Base-by-base conservation (phyloP, 2,888 invertebrate genomes). In the Melanchra persicariae region DNA sequence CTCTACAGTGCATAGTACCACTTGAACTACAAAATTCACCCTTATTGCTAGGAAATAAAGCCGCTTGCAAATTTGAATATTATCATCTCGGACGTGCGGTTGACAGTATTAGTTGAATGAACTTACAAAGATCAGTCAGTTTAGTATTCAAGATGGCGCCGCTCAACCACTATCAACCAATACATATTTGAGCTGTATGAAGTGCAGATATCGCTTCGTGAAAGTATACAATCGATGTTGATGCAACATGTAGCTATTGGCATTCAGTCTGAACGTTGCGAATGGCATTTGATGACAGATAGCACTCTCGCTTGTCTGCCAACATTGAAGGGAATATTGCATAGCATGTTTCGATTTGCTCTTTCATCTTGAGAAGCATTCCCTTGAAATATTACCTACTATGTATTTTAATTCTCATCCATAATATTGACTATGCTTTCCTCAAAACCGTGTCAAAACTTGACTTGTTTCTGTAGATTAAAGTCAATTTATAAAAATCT, bases 111-210 rank as follows among this genome's bases (percentile, higher is more conserved):
- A 51, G 59, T 54, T 45, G 54, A 74, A 76, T n/a, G 45, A 65
- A 49, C 63, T 60, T 40, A 51, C 19, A 6, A 10, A 60, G 63
- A 77, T 43, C 17, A 45, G 37, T 45, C 2, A 3, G 12, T 49
- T 81, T 77, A 59, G 45, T 76, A 67, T 77, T 76, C 77, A 81
- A 66, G 75, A 80, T 80, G 12, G n/a, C 1, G 19, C 12, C 15
- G 12, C 30, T 59, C 9, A 63, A 37, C 59, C 26, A 55, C 75
- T 59, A 74, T 55, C 49, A 4, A 15, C 19, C 15, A 49, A 60
- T 37, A 47, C n/a, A n/a, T 22, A 34, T 9, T 24, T 24, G 9
- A 52, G n/a, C 22, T 58, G 12, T 19, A 2, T 22, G 43, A 22
- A 54, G 26, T 26, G 43, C 26, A 60, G 12, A 78, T 72, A 55